Conservation (phyloP, 2,888 invertebrate genomes). For the Hemistola chrysoprasaria region DNA sequence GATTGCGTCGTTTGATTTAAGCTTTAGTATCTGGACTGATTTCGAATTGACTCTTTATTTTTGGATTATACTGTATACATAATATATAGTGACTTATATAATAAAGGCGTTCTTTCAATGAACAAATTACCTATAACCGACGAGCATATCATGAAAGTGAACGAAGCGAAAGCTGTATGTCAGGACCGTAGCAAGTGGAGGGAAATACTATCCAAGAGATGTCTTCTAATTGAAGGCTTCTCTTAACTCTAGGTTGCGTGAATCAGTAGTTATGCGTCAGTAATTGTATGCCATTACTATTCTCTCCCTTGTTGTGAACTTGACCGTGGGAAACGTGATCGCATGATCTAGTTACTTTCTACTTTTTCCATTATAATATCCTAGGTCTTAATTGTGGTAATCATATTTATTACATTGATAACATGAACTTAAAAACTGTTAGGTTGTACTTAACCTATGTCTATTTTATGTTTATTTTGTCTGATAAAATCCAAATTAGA, state of each 20-base stretch:
- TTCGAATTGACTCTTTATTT: too few relatives aligned
- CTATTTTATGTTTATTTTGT: background rate
- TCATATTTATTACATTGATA: conserved; percentile 5
- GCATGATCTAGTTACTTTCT: conserved; percentile 42
- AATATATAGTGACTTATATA: too few relatives aligned
- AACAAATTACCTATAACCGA: too few relatives aligned
- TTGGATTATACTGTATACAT: too few relatives aligned
- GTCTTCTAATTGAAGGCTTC: background rate
- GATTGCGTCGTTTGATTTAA: background rate
- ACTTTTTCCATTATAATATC: conserved; percentile 51
- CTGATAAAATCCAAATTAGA: too few relatives aligned
- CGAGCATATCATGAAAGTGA: too few relatives aligned
- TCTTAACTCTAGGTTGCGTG: conserved; percentile 4
- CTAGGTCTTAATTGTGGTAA: conserved; percentile 10
- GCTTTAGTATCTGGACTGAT: too few relatives aligned
- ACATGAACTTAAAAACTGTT: too few relatives aligned
- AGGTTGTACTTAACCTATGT: too few relatives aligned
- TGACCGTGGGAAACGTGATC: conserved; percentile 61
- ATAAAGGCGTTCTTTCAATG: too few relatives aligned
- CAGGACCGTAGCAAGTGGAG: too few relatives aligned
- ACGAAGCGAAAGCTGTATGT: background rate
- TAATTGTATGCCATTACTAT: conserved; percentile 20
- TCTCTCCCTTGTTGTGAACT: conserved; percentile 49
- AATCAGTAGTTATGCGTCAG: conserved; percentile 20
- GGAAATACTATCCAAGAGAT: too few relatives aligned